Percentiles rank a stretch among this genome's conserved stretches.
Evolutionary conservation across 2,888 invertebrate genomes (phyloP).

Genomic region (Helleia helle): DNA sequence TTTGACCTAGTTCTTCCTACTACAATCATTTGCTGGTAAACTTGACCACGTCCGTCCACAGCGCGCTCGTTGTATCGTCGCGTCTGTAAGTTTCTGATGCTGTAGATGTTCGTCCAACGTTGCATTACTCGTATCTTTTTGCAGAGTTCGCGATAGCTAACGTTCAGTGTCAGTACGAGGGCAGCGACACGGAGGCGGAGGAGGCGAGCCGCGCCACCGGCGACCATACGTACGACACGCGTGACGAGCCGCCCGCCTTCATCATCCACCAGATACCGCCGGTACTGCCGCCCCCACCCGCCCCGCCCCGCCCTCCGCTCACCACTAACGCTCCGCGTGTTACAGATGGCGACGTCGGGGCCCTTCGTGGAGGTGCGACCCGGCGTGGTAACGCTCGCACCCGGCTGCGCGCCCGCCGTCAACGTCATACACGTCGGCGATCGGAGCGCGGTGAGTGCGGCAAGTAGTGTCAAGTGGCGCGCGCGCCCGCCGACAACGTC

Average conservation of each 20-base stretch:
- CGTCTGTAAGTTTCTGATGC: too few species aligned
- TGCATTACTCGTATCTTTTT: neutral
- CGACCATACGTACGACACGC: conserved; percentile 60
- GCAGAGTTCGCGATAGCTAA: conserved; percentile 75
- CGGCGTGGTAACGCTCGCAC: conserved; percentile 50
- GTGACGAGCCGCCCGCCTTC: conserved; percentile 65
- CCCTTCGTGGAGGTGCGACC: conserved; percentile 43
- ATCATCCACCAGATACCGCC: conserved; percentile 51
- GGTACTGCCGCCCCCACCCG: conserved; percentile 22
- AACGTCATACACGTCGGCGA: conserved; percentile 56
- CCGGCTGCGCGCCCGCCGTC: conserved; percentile 40
- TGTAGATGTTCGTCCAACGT: too few species aligned
- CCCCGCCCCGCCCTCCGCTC: conserved; percentile 11
- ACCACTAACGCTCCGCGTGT: neutral
- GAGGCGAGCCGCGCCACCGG: conserved; percentile 27
- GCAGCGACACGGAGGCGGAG: conserved; percentile 40
- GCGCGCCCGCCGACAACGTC: conserved; percentile 13
- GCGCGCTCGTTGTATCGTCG: too few species aligned
- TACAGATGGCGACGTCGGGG: conserved; percentile 18
- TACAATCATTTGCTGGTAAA: too few species aligned
- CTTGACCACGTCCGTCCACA: too few species aligned
- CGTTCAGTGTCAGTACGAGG: conserved; percentile 77
- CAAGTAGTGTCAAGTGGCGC: conserved; percentile 26
- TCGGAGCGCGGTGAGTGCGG: conserved; percentile 20
- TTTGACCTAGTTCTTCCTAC: too few species aligned